Evolutionary conservation across 2,113 vertebrate species (phyloP).

Genomic region (Misgurnus anguillicaudatus): DNA sequence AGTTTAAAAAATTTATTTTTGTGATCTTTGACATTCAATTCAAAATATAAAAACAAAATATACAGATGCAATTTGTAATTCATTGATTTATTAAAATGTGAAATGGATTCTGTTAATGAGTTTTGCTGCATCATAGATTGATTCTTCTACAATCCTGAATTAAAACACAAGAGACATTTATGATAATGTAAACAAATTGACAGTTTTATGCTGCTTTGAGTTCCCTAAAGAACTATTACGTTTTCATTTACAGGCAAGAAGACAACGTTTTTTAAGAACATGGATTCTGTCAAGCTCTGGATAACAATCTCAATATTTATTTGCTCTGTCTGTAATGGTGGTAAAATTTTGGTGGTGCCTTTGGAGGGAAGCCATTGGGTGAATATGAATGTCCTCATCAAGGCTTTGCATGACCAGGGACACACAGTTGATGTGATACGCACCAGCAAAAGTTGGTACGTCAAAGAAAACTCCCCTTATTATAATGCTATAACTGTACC

Average conservation of each 20-base stretch:
- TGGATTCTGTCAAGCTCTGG: neutral
- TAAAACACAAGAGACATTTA: too few species aligned
- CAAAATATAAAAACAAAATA: too few species aligned
- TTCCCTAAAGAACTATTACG: too few species aligned
- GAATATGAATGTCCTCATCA: conserved; percentile 31
- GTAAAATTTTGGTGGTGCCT: conserved; percentile 39
- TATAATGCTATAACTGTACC: conserved; percentile 28
- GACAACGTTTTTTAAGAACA: neutral
- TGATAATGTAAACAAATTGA: too few species aligned
- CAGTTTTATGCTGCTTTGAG: too few species aligned
- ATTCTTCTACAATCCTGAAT: too few species aligned
- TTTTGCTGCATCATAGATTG: too few species aligned
- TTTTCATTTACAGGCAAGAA: neutral
- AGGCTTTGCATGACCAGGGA: conserved; percentile 1
- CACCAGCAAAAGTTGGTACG: conserved; percentile 3
- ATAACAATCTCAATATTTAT: neutral
- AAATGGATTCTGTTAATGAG: too few species aligned
- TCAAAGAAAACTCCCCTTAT: conserved; percentile 31
- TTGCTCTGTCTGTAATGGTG: neutral
- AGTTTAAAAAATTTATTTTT: too few species aligned
- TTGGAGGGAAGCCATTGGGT: conserved; percentile 40
- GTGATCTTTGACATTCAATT: too few species aligned
- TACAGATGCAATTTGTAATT: too few species aligned
- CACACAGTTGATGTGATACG: conserved; percentile 32
- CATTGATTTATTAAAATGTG: too few species aligned